Conservation (phyloP, 1,140 invertebrate species). For the Meloidogyne chitwoodi region DNA sequence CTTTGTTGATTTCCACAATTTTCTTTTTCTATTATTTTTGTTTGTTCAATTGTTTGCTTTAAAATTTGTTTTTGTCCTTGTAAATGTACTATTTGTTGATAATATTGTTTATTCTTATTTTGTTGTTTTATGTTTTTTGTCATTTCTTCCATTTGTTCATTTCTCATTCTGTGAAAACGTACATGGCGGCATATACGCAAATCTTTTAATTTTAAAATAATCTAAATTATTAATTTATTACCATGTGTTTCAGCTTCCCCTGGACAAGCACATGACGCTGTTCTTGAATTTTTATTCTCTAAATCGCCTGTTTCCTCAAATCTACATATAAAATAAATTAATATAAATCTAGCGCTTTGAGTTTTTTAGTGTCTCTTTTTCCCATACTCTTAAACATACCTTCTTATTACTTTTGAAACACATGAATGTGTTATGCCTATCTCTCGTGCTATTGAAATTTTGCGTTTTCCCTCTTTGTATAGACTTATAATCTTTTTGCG, state of each 20-base stretch:
- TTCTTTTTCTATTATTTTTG: not conserved
- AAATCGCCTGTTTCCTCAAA: slow-evolving; percentile 15
- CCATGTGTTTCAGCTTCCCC: slow-evolving; percentile 22
- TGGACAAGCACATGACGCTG: slow-evolving; percentile 18
- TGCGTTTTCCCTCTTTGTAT: not conserved
- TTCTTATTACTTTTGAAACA: slow-evolving; percentile 23
- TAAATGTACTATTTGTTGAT: not conserved
- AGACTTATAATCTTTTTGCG: slow-evolving; percentile 16
- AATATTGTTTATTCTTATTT: not conserved
- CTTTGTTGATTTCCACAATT: not conserved
- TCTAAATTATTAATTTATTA: not conserved
- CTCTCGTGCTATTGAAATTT: slow-evolving; percentile 19
- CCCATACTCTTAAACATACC: not conserved
- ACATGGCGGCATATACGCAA: slow-evolving; percentile 19
- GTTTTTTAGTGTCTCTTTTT: too few species aligned
- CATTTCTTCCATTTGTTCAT: not conserved
- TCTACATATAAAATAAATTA: not conserved
- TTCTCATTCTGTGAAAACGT: not conserved
- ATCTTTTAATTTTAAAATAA: not conserved
- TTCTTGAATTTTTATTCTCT: slow-evolving; percentile 11
- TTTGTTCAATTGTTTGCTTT: not conserved
- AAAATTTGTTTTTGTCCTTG: not conserved
- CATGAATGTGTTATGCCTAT: slow-evolving; percentile 25
- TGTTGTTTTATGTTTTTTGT: slow-evolving; percentile 1
- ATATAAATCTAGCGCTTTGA: not conserved